These are phyloP conservation scores for Isichthys henryi DNA, from an alignment of 2,113 vertebrate species.

Conservation along the genomic window DNA sequence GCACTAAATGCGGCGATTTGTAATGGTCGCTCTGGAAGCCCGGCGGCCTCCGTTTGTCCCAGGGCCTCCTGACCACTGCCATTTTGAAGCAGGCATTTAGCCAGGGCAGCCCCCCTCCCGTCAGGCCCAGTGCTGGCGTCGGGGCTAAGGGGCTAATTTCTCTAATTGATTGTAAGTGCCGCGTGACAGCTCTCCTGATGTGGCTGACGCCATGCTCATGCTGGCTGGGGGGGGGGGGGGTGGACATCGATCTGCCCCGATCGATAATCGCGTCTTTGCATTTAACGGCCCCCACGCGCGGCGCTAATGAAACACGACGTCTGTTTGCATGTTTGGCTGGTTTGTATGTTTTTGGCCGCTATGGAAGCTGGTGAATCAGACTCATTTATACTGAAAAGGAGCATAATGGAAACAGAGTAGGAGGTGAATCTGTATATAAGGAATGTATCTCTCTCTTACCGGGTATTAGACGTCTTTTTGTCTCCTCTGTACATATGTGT, in stretches of 20 bases:
- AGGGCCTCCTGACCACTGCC: background rate
- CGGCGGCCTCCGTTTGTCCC: background rate
- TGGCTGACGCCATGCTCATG: constrained; percentile 42
- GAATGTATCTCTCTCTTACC: background rate
- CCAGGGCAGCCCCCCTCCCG: background rate
- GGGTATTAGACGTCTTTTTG: background rate
- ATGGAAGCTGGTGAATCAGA: background rate
- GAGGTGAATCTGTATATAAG: background rate
- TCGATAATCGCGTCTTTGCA: constrained; percentile 46
- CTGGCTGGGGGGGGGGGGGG: constrained; percentile 17
- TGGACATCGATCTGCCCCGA: constrained; percentile 49
- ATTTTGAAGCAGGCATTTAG: background rate
- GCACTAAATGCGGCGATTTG: background rate
- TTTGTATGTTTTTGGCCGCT: background rate
- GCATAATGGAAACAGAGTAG: background rate
- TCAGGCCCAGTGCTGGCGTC: background rate
- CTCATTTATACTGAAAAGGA: background rate
- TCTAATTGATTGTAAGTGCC: constrained; percentile 66
- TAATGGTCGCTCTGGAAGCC: background rate
- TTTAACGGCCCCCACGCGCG: constrained; percentile 28
- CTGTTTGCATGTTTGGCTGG: background rate
- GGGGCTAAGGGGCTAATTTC: constrained; percentile 60
- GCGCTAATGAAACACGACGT: constrained; percentile 35
- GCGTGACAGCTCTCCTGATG: constrained; percentile 63
- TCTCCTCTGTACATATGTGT: background rate